Base-by-base conservation (phyloP, 1,140 invertebrate species). In the Lepidurus packardi region DNA sequence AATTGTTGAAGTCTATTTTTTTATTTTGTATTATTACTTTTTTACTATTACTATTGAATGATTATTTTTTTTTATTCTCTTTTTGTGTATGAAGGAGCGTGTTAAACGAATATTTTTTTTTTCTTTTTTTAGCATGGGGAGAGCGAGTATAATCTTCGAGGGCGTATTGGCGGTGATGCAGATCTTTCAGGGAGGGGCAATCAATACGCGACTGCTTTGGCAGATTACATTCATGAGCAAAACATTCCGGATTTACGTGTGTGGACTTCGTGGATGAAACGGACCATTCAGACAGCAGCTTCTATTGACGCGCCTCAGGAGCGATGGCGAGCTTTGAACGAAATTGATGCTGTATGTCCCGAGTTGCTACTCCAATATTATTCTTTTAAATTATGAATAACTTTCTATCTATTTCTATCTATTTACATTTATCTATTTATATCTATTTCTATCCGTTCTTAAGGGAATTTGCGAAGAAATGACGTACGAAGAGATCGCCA, bases 401-500 rank as follows among this genome's bases (percentile, higher is more conserved):
- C 65, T 3, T 4, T 73, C 24, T 73, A 73, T 5, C 16, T 73
- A 0, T 73, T 81, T 7, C n/a, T n/a, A n/a, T n/a, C n/a, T n/a
- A n/a, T n/a, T n/a, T n/a, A n/a, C n/a, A n/a, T n/a, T n/a, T n/a
- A n/a, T n/a, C n/a, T n/a, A n/a, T n/a, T n/a, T n/a, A n/a, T n/a
- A n/a, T n/a, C n/a, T n/a, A n/a, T n/a, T n/a, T n/a, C n/a, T n/a
- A n/a, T n/a, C n/a, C n/a, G 3, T 21, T 82, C 84, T 86, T 73
- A 83, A 96, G 95, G 98, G 98, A 75, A 98, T 98, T 80, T 99
- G 98, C 86, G 98, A 99, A 86, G 97, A 98, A 85, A 96, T 99
- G 93, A 99, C 97, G 0, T 99, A 99, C 83, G 95, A 98, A 83
- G 96, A 99, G 86, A 99, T 99, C 80, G 91, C 95, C 81, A 89